A percentile compares a stretch with the other conserved stretches of the same genome.
Evolutionary conservation across 2,888 invertebrate genomes (phyloP).

Genomic region (Sphinx pinastri): DNA sequence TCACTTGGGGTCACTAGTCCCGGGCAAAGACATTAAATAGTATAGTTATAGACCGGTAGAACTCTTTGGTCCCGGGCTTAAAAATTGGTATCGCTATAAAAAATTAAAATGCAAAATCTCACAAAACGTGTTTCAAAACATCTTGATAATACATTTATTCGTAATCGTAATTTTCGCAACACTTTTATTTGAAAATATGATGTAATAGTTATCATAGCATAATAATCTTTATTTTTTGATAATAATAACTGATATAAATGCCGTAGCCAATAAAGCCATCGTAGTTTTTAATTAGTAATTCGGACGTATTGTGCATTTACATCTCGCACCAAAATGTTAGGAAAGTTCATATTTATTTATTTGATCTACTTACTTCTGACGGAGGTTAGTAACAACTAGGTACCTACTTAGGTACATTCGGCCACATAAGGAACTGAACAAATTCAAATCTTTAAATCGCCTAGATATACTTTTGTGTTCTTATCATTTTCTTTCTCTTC

Average conservation of each 20-base stretch:
- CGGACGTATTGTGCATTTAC: no score
- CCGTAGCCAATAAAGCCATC: not conserved
- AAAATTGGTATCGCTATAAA: no score
- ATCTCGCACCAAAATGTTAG: not conserved
- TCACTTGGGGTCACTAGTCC: no score
- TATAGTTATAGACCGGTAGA: no score
- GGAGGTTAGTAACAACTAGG: not conserved
- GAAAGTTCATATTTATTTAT: not conserved
- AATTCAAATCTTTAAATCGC: no score
- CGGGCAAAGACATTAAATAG: no score
- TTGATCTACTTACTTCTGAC: not conserved
- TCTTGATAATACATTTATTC: not conserved
- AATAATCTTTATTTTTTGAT: conserved; percentile 8
- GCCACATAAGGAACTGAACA: no score
- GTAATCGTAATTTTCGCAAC: conserved; percentile 11
- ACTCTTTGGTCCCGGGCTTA: no score
- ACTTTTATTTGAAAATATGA: not conserved
- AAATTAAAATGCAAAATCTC: not conserved
- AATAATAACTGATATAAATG: conserved; percentile 10
- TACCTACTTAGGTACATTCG: no score
- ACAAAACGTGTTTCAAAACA: not conserved
- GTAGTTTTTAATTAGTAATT: not conserved
- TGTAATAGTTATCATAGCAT: not conserved
- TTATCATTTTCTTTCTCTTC: no score
- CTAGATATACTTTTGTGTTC: no score